Evolutionary conservation across 1,140 invertebrate genomes (phyloP), one percentile per base, ranked within the genome.

Genomic region (Hyles euphorbiae): DNA sequence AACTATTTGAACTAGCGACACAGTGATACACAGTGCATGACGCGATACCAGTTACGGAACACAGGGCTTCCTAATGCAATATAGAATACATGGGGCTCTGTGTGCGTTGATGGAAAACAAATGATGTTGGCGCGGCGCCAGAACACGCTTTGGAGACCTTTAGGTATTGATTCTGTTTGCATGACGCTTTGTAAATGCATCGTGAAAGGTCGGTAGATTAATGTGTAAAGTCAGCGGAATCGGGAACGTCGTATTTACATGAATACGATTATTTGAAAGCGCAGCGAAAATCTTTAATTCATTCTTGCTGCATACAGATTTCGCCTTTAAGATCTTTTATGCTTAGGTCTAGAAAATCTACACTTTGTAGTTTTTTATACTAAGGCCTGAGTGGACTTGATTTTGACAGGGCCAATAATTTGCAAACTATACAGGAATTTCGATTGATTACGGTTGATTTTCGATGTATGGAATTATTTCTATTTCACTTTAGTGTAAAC

Each of bases 21-120:
- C 54, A 44, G 3, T 47, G 54, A 53, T 47, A 43, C 60, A 56
- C 54, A 49, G 54, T 61, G 60, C 44, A 55, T 48, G 36, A 32
- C 43, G 32, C 9, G 34, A 3, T 52, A 10, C 11, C 22, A n/a
- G 50, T 4, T 5, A 45, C 44, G 7, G 7, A n/a, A 50, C 12
- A 34, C 34, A 34, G 32, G 22, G 22, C 22, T 22, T 22, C 22
- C 22, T 52, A 52, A 52, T 52, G 33, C 34, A 52, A 34, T 59
- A 63, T 63, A 58, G 53, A 36, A 59, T 48, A 63, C 57, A 47
- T 59, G 55, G 49, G 43, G 34, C 48, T 58, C 60, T 55, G 56
- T 63, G 61, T 58, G 58, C 44, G 43, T 48, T 63, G 57, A 63
- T 63, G 61, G 61, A 63, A 63, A 63, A 63, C 61, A 63, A 53